Base-by-base conservation (phyloP, 2,113 vertebrate species). In the Antigone vipio region DNA sequence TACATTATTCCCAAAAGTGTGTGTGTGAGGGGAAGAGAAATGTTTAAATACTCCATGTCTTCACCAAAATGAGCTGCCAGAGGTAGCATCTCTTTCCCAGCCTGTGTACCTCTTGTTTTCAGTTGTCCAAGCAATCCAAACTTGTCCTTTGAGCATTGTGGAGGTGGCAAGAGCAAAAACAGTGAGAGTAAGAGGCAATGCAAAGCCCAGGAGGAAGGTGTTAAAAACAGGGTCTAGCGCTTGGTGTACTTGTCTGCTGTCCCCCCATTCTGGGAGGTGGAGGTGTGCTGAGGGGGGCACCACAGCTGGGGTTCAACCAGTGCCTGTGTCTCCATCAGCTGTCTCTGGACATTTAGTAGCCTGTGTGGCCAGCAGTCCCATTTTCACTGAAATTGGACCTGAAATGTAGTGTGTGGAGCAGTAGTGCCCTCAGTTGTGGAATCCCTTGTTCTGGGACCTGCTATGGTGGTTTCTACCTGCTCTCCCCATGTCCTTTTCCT, bases 191-290 rank as follows among this genome's bases (percentile, higher is more conserved):
- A 64, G 34, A 69, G 59, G n/a, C 12, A 6, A 15, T 69, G 44
- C 19, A 58, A 52, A 50, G 47, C 27, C 45, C 18, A 17, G 38
- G 32, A 72, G 63, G 63, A 68, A 76, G 21, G 24, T 53, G 62
- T 67, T 75, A 23, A 23, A 29, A 29, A 6, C 3, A 19, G 30
- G 11, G 6, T 12, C 40, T 24, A 23, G 59, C 1, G 0, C 68
- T 45, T 50, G n/a, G 23, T 71, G 44, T 27, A 1, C 16, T 35
- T 72, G 10, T 23, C n/a, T 80, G 47, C 30, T 89, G 23, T 71
- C 3, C 27, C 23, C 12, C 3, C 0, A 0, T 21, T 45, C 1
- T 5, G n/a, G 21, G 44, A 73, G 34, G 11, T 59, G 49, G 44
- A 74, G 16, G 6, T 62, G 78, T 91, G 72, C 73, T 85, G 45